These are phyloP conservation scores for Stenolophus ochropezus DNA, from an alignment of 2,888 invertebrate genomes.

Conservation along the genomic window DNA sequence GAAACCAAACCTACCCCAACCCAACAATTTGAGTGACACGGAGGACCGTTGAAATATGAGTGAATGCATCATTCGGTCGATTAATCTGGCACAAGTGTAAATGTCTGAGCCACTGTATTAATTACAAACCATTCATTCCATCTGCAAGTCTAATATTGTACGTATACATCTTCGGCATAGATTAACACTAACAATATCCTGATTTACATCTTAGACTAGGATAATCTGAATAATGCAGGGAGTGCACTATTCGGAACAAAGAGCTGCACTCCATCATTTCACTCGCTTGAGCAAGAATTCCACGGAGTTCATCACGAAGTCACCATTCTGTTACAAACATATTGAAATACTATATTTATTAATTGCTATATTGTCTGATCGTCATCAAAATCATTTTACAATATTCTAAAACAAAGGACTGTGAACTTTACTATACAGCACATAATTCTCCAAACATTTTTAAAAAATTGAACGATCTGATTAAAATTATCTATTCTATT, in stretches of 20 bases:
- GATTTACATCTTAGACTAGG: constrained; percentile 39
- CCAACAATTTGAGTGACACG: background rate
- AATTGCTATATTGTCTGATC: too few species aligned
- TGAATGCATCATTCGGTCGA: constrained; percentile 4
- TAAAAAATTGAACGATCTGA: too few species aligned
- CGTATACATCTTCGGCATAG: constrained; percentile 35
- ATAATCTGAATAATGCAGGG: constrained; percentile 45
- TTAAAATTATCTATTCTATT: too few species aligned
- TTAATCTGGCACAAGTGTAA: constrained; percentile 13
- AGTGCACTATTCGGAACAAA: constrained; percentile 33
- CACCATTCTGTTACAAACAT: too few species aligned
- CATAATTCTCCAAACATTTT: too few species aligned
- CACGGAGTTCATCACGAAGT: too few species aligned
- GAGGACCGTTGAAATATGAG: background rate
- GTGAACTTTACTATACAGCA: too few species aligned
- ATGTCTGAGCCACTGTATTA: constrained; percentile 15
- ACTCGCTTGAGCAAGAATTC: background rate
- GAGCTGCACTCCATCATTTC: constrained; percentile 1
- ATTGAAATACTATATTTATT: too few species aligned
- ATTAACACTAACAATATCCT: constrained; percentile 47
- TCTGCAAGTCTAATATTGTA: constrained; percentile 41
- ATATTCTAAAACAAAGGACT: too few species aligned
- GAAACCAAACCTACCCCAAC: background rate
- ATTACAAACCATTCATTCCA: constrained; percentile 31
- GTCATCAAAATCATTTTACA: too few species aligned